Conservation (phyloP, 2,888 invertebrate species). For the Linyphia triangularis region DNA sequence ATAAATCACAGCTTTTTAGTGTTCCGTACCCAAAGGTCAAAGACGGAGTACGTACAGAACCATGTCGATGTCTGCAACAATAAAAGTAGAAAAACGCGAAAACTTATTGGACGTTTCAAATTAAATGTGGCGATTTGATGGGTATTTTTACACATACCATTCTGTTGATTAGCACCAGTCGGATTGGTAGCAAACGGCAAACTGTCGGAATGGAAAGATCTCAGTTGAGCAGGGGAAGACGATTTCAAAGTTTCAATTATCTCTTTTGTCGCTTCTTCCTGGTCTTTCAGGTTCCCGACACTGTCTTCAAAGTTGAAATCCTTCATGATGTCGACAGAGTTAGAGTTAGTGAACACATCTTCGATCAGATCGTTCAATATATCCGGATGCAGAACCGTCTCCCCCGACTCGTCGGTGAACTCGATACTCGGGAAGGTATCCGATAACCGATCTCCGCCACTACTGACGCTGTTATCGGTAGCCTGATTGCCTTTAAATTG, state of each 20-base stretch:
- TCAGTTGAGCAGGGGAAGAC: constrained; percentile 41
- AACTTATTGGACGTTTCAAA: too few relatives aligned
- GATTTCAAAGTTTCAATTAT: constrained; percentile 51
- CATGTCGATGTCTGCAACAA: too few relatives aligned
- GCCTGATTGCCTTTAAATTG: constrained; percentile 78
- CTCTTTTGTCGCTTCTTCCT: constrained; percentile 57
- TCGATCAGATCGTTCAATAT: constrained; percentile 92
- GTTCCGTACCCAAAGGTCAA: not conserved
- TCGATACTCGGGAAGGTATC: constrained; percentile 74
- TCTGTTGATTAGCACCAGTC: not conserved
- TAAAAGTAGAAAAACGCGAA: too few relatives aligned
- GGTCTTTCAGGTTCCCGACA: constrained; percentile 76
- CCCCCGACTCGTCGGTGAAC: constrained; percentile 86
- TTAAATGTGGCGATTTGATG: too few relatives aligned
- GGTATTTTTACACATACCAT: constrained; percentile 34
- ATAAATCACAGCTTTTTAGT: not conserved
- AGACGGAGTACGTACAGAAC: too few relatives aligned
- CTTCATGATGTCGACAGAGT: constrained; percentile 88
- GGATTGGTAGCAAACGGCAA: constrained; percentile 33
- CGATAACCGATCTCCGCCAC: constrained; percentile 46
- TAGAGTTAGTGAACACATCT: constrained; percentile 88
- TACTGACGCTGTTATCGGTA: not conserved
- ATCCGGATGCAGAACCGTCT: constrained; percentile 87
- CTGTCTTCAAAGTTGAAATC: constrained; percentile 86
- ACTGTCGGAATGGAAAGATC: constrained; percentile 46